Conservation (phyloP, 2,888 invertebrate genomes). For the Leptinotarsa peninsularis region DNA sequence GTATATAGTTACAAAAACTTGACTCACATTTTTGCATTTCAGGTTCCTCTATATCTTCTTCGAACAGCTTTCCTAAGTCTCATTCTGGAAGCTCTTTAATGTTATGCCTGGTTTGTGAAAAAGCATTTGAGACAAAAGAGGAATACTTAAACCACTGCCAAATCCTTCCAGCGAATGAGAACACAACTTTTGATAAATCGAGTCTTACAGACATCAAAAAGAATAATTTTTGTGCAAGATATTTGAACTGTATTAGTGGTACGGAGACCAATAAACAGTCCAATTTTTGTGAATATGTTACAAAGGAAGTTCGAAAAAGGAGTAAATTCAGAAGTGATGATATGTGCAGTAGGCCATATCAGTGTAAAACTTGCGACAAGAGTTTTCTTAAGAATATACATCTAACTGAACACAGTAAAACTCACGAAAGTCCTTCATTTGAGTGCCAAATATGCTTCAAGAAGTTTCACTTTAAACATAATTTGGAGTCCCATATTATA, state of each 20-base stretch:
- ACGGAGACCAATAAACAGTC: not conserved
- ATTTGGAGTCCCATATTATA: not conserved
- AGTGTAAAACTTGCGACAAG: not conserved
- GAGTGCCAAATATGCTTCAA: not conserved
- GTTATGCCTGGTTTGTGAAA: not conserved
- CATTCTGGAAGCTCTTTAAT: not conserved
- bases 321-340: not conserved
- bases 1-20: no score
- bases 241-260: not conserved
- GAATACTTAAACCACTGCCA: not conserved
- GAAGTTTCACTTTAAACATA: not conserved
- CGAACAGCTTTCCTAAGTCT: not conserved
- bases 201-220: not conserved
- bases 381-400: not conserved
- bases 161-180: not conserved
- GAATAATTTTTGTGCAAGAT: not conserved
- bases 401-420: not conserved
- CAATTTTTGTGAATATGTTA: not conserved
- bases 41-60: not conserved
- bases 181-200: not conserved
- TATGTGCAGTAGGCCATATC: not conserved
- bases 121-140: not conserved
- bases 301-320: not conserved
- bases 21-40: no score
- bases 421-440: not conserved